Evolutionary conservation across 2,888 invertebrate species (phyloP), one percentile per base, ranked within the genome.

Genomic region (Monopis laevigella): DNA sequence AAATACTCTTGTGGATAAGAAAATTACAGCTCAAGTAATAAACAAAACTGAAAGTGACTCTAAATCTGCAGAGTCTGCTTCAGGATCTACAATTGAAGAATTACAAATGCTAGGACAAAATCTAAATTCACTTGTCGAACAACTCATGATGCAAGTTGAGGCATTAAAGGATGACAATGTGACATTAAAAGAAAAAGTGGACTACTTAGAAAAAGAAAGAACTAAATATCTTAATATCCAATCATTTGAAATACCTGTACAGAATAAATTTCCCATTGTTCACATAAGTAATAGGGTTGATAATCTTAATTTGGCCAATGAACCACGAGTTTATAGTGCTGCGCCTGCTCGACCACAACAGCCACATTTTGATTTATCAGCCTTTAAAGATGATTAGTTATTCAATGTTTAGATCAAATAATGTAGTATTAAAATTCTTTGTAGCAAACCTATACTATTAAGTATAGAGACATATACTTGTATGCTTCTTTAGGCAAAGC

Each of bases 81-180:
- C 85, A 39, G 70, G 78, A 40, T 82, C 73, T 17, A 84, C 88
- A 32, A 82, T 89, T 36, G 89, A 88, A 61, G 89, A 89, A 59
- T 62, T 89, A 30, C 83, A 84, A 56, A 85, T 83, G 35, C 65
- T 88, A 7, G 88, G 87, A 56, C 82, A 83, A 45, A 87, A 86
- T 53, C 60, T 89, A 35, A 82, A 71, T 48, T 61, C 67, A 4
- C 54, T 73, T 12, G 62, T 86, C 6, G 84, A 84, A 47, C 83
- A 84, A 55, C 65, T 89, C 40, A 77, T 88, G 10, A 65, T 82
- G 36, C 86, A 88, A 58, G 65, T 88, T 18, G 88, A 88, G 55
- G 78, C 84, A n/a, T 81, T 86, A 43, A 85, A 86, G 53, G 83
- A 82, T 58, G 87, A 88, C 61, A 85, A 86, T 43, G 75, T 78